phyloP scores from a whole-genome alignment of 1,140 invertebrate genomes.

The Formica exsecta region DNA sequence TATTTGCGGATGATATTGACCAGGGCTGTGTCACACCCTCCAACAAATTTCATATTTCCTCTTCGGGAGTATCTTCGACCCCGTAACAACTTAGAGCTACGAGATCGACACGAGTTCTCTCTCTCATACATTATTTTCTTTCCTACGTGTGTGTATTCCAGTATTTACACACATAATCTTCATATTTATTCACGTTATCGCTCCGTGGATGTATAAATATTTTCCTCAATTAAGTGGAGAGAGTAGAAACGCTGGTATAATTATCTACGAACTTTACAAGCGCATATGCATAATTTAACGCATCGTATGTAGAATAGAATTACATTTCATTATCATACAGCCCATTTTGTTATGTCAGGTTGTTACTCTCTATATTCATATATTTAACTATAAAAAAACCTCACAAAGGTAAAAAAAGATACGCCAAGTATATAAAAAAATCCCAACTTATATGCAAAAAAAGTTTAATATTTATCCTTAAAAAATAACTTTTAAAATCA shows the following conservation, averaged over 20 bases:
- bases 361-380: background rate
- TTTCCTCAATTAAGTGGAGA: slow-evolving; percentile 50
- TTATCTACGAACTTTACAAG: slow-evolving; percentile 29
- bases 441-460: too few relatives aligned
- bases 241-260: slow-evolving; percentile 33
- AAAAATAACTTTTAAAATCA: too few relatives aligned
- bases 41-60: slow-evolving; percentile 73
- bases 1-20: slow-evolving; percentile 83
- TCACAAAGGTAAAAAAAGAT: too few relatives aligned
- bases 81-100: slow-evolving; percentile 55
- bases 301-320: background rate
- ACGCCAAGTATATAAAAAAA: too few relatives aligned
- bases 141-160: slow-evolving; percentile 6
- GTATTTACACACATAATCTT: slow-evolving; percentile 72
- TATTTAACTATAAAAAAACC: too few relatives aligned
- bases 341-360: slow-evolving; percentile 11
- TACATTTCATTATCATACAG: slow-evolving; percentile 26
- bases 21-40: slow-evolving; percentile 74
- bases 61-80: slow-evolving; percentile 54
- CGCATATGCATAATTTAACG: slow-evolving; percentile 35
- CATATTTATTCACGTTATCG: slow-evolving; percentile 70
- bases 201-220: slow-evolving; percentile 62
- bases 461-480: too few relatives aligned
- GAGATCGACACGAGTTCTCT: slow-evolving; percentile 33
- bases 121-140: slow-evolving; percentile 67